Evolutionary conservation across 2,113 vertebrate genomes (phyloP).

Genomic region (Prionailurus viverrinus): DNA sequence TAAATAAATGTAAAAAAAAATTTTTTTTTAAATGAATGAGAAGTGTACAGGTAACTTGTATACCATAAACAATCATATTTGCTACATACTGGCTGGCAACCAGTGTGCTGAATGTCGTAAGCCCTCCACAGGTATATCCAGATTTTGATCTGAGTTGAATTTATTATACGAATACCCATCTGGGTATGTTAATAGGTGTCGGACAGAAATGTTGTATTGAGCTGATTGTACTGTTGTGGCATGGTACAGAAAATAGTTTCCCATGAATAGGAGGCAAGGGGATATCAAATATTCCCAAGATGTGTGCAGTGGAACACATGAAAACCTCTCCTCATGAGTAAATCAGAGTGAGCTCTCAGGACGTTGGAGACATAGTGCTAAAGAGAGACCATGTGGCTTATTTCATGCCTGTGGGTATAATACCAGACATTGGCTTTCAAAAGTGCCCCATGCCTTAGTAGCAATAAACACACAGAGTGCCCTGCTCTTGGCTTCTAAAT

Average conservation of each 20-base stretch:
- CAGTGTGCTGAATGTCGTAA: neutral
- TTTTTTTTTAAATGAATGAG: neutral
- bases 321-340: neutral
- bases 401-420: neutral
- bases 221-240: neutral
- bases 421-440: neutral
- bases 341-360: neutral
- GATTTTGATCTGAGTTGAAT: slow-evolving; percentile 13
- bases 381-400: neutral
- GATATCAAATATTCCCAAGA: neutral
- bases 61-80: neutral
- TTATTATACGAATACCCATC: neutral
- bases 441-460: neutral
- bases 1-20: no score
- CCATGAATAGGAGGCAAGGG: neutral
- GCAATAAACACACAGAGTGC: neutral
- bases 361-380: neutral
- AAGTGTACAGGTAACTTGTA: neutral
- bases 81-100: neutral
- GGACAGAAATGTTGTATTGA: neutral
- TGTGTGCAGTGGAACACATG: neutral
- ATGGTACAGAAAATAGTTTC: neutral
- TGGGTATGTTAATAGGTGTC: neutral
- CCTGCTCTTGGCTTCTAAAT: neutral
- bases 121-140: neutral